Evolutionary conservation across 2,888 invertebrate genomes (phyloP).

Genomic region (Dione juno): DNA sequence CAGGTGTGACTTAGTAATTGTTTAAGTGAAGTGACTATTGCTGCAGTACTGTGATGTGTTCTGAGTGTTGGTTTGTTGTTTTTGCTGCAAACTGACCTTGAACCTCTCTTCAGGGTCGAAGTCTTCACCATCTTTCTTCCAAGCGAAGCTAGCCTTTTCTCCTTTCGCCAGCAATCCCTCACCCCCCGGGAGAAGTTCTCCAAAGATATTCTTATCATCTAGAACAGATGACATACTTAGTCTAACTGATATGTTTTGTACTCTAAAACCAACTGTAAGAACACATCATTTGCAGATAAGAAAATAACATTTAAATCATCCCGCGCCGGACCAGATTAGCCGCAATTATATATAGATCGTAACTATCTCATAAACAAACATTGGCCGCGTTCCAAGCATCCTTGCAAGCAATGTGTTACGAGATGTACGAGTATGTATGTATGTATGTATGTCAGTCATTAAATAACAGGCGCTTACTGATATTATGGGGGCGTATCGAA

Average conservation of each 20-base stretch:
- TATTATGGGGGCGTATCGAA: conserved; percentile 3
- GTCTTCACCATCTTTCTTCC: conserved; percentile 93
- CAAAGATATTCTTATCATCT: conserved; percentile 93
- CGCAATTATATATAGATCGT: conserved; percentile 54
- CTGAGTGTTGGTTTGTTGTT: not conserved
- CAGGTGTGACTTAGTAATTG: not conserved
- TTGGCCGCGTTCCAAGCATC: conserved; percentile 69
- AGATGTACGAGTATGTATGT: conserved; percentile 31
- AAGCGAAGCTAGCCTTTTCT: conserved; percentile 89
- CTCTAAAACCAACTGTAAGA: conserved; percentile 25
- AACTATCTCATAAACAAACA: conserved; percentile 62
- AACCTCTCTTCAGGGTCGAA: conserved; percentile 96
- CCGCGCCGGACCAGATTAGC: conserved; percentile 39
- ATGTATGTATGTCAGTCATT: conserved; percentile 39
- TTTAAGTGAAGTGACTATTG: conserved; percentile 10
- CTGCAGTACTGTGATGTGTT: conserved; percentile 4
- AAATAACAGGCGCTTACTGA: conserved; percentile 35
- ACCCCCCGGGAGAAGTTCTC: conserved; percentile 87
- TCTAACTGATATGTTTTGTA: conserved; percentile 29
- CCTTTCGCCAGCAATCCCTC: conserved; percentile 87
- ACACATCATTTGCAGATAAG: conserved; percentile 35
- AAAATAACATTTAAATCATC: conserved; percentile 37
- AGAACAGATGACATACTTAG: conserved; percentile 42
- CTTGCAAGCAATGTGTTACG: conserved; percentile 49
- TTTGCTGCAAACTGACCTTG: conserved; percentile 73